Evolutionary conservation across 2,113 vertebrate genomes (phyloP).

Genomic region (Catharus minimus): DNA sequence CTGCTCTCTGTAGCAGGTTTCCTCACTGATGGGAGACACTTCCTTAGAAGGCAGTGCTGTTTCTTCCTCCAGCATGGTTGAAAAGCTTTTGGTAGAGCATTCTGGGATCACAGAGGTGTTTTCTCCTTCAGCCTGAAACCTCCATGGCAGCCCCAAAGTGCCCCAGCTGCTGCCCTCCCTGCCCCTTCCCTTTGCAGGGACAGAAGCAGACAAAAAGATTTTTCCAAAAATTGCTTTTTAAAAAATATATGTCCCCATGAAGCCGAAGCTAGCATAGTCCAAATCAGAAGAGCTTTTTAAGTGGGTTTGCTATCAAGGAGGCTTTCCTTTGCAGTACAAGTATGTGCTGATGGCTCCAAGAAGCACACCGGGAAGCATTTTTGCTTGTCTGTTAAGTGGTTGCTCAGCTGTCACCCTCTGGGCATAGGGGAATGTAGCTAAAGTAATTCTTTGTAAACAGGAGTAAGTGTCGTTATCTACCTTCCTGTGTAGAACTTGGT

Average conservation of each 20-base stretch:
- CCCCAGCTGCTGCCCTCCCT: not conserved
- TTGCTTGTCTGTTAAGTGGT: not conserved
- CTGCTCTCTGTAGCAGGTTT: not conserved
- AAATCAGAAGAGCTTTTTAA: not conserved
- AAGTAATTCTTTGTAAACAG: slow-evolving; percentile 25
- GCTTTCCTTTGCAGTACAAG: not conserved
- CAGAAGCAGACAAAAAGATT: not conserved
- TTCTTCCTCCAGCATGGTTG: not conserved
- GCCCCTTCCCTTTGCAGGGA: not conserved
- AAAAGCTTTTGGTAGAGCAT: not conserved
- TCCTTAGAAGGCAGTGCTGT: not conserved
- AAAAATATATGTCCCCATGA: not conserved
- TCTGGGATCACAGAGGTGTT: not conserved
- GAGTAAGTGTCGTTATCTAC: not conserved
- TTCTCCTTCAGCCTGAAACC: not conserved
- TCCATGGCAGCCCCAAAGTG: not conserved
- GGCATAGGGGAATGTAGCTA: not conserved
- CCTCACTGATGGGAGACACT: not conserved
- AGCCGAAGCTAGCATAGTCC: not conserved
- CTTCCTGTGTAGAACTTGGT: slow-evolving; percentile 2
- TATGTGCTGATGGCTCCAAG: not conserved
- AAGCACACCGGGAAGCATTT: not conserved
- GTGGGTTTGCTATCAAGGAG: not conserved
- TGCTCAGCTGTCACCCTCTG: slow-evolving; percentile 25
- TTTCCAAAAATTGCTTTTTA: not conserved